Base-by-base conservation (phyloP, 2,888 invertebrate genomes). In the Ormyrus labotus region DNA sequence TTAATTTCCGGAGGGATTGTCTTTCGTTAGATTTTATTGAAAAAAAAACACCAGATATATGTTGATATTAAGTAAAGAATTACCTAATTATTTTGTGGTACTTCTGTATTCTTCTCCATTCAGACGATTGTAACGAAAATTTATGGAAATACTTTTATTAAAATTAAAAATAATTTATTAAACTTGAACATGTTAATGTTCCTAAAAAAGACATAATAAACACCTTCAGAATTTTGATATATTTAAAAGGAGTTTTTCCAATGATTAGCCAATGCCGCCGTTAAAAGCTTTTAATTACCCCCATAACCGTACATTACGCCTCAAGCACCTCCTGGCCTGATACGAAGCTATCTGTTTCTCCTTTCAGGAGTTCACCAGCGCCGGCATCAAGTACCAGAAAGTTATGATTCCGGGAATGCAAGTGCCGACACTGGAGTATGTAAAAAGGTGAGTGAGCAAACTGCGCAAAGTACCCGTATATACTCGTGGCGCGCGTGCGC, bases 391-490 rank as follows among this genome's bases (percentile, higher is more conserved):
- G 51, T 91, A 93, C 87, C 87, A 89, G 82, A 93, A 93, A 88
- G 92, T 94, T 61, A 90, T 90, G 84, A 92, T 93, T 55, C 91
- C 91, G 47, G 93, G 93, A 0, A 91, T 92, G 72, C 87, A 88
- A 50, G 85, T 93, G n/a, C 93, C 94, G 9, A 85, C 88, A 9
- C 83, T 86, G 76, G 84, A 88, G 4, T 87, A 89, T 60, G 89
- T 92, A 71, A 84, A 86, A 58, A 86, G 87, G 93, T 93, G 88
- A 91, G 91, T 92, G n/a, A 78, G 45, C 55, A 71, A 75, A 67
- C 50, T 69, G 69, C 63, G 78, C 69, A 74, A 74, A 64, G 51
- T 80, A 34, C 34, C 34, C 34, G 34, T 34, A 73, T 55, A 58
- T 34, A 55, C 6, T 8, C 6, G 63, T 19, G 34, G 50, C 60